Percentiles rank a stretch among this genome's conserved stretches.
Conservation (phyloP, 1,140 invertebrate species). For the Drosophila arizonae region DNA sequence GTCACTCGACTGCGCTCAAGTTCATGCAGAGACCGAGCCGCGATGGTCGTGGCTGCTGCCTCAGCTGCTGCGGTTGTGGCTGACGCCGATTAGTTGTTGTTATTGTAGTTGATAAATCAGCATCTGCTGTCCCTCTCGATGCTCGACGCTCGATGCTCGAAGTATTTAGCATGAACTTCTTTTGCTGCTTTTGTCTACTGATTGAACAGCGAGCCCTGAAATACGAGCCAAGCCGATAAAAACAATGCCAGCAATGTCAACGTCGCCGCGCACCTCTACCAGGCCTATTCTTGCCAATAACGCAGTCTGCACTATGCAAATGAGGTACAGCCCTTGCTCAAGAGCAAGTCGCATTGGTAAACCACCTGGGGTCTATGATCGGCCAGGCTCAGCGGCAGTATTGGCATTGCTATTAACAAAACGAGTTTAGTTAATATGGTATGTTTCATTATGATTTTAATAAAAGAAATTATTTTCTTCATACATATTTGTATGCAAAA, state of each 20-base stretch:
- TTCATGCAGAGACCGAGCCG: slow-evolving; percentile 65
- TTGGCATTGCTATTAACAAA: slow-evolving; percentile 25
- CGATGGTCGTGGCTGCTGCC: slow-evolving; percentile 35
- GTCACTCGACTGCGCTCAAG: slow-evolving; percentile 75
- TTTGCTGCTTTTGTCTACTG: slow-evolving; percentile 68
- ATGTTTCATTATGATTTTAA: slow-evolving; percentile 58
- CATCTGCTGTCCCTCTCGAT: slow-evolving; percentile 29
- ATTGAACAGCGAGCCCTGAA: slow-evolving; percentile 60
- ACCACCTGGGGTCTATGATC: slow-evolving; percentile 16
- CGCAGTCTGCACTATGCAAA: slow-evolving; percentile 61
- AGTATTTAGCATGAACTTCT: slow-evolving; percentile 69
- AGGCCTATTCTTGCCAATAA: slow-evolving; percentile 72
- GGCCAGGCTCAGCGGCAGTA: slow-evolving; percentile 37
- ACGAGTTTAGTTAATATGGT: slow-evolving; percentile 54
- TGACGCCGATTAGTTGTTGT: slow-evolving; percentile 8
- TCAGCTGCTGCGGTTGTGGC: slow-evolving; percentile 14
- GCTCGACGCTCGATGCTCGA: slow-evolving; percentile 16
- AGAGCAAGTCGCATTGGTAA: slow-evolving; percentile 32
- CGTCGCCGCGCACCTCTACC: slow-evolving; percentile 47
- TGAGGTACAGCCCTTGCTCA: slow-evolving; percentile 41
- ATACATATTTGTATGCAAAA: slow-evolving; percentile 65
- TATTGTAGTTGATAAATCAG: slow-evolving; percentile 19
- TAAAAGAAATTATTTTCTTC: slow-evolving; percentile 72
- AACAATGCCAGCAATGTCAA: slow-evolving; percentile 53
- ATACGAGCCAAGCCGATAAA: slow-evolving; percentile 45